Evolutionary conservation across 1,140 invertebrate species (phyloP).

Genomic region (Zaprionus ornatus): DNA sequence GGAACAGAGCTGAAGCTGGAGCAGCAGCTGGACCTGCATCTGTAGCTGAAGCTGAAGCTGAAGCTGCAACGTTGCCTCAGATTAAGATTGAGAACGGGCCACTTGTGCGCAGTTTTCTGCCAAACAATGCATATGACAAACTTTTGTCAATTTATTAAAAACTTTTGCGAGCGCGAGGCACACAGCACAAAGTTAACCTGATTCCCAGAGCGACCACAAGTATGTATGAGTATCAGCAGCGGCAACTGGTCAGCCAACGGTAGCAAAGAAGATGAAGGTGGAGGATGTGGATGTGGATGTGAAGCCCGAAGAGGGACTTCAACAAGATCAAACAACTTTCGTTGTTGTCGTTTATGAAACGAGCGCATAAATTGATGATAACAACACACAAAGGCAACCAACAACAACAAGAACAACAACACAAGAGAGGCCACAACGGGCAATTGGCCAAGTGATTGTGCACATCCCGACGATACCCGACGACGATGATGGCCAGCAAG

Average conservation of each 20-base stretch:
- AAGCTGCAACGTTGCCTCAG: constrained; percentile 2
- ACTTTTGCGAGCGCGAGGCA: constrained; percentile 34
- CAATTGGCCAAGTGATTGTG: constrained; percentile 52
- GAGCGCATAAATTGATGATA: constrained; percentile 80
- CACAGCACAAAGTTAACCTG: constrained; percentile 62
- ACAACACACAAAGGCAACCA: constrained; percentile 54
- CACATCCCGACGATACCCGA: constrained; percentile 3
- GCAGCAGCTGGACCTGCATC: constrained; percentile 9
- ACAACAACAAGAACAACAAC: neutral
- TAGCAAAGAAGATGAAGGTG: constrained; percentile 15
- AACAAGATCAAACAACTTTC: constrained; percentile 74
- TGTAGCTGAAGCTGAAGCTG: constrained; percentile 22
- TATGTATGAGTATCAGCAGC: neutral
- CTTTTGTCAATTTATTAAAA: constrained; percentile 82
- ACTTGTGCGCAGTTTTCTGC: constrained; percentile 52
- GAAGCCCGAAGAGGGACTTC: neutral
- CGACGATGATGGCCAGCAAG: constrained; percentile 17
- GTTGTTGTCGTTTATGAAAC: constrained; percentile 68
- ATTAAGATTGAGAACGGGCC: constrained; percentile 54
- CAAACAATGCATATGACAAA: constrained; percentile 81
- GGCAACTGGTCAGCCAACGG: constrained; percentile 61
- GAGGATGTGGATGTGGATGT: neutral
- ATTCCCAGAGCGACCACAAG: constrained; percentile 63
- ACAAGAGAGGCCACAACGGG: constrained; percentile 13
- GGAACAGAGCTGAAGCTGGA: constrained; percentile 17